Evolutionary conservation across 2,888 invertebrate species (phyloP), one percentile per base, ranked within the genome.

Genomic region (Scotopteryx bipunctaria): DNA sequence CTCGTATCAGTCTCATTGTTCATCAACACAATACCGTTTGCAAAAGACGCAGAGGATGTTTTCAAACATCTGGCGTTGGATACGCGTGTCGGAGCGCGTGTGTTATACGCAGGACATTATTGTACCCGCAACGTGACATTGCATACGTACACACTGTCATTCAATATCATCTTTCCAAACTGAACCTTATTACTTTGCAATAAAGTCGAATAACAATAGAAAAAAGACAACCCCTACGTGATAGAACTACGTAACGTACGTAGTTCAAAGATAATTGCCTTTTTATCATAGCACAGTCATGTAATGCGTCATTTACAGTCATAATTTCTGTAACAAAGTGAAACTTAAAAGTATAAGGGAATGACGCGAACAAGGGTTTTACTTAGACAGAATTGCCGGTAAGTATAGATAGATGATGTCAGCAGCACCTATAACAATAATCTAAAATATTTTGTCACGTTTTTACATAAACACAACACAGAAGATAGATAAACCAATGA

Each of bases 61-160:
- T 56, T 44, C 5, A 55, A 57, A 53, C 51, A 55, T 41, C 36
- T 57, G 32, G 15, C 11, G 32, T n/a, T 15, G 23, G 23, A 36
- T 13, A 16, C 47, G 43, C 42, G 57, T 59, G 54, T 16, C 41
- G 1, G 25, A 16, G 57, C 43, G 56, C 58, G 60, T 60, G 62
- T 21, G 40, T 36, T n/a, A 6, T 57, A 58, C 53, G 58, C 53
- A 15, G 15, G 13, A 23, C 29, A 13, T 21, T 21, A 31, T 17
- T 29, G 21, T 15, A 27, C 1, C 2, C 23, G 14, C 40, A 42
- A 52, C 52, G 52, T 52, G 52, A 52, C 42, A 31, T 14, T 31
- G 5, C 17, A 29, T 17, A 32, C 23, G 41, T 41, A 45, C 33
- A 9, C 15, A 45, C n/a, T 9, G 29, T 32, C 11, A 32, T 25